Base-by-base conservation (phyloP, 2,797 vertebrate species). In the Premnoplex brunnescens region DNA sequence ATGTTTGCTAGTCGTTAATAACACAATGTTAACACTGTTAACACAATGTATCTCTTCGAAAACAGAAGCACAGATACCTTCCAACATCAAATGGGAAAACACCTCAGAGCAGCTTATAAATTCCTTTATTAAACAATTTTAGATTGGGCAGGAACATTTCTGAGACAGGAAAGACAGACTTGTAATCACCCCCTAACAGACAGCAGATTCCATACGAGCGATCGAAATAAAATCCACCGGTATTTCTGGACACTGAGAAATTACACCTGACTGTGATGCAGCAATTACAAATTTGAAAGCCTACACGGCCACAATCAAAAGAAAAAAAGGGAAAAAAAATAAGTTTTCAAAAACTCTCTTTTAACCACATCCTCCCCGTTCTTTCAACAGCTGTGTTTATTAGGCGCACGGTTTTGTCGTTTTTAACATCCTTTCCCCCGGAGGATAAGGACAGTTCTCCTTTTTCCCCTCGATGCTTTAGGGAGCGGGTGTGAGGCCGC, bases 291-390 rank as follows among this genome's bases (percentile, higher is more conserved):
- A 46, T 0, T 2, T 20, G 2, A 72, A 72, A 66, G 19, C 3
- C 7, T 1, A 2, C 6, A 1, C 3, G 1, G 0, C 0, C 10
- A 10, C 2, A 2, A 12, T 30, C 9, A 3, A 14, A 13, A 34
- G 26, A 34, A 41, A 17, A 20, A 24, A 51, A 46, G 11, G 21
- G 18, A 19, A 27, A 4, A 8, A 4, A 34, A 46, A 15, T 4
- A 32, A 59, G 3, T 10, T 59, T 30, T 8, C 16, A 26, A 44
- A 37, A 75, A 22, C 12, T 16, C 8, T 62, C 6, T 78, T 76
- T 36, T 20, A 85, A 52, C 7, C 26, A 26, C 21, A 75, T 32
- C 4, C 18, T 4, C 39, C 6, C 5, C 32, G 5, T 4, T 19
- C 54, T 3, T 7, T 7, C 6, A 85, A 30, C 27, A 52, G 30